Evolutionary conservation across 2,888 invertebrate genomes (phyloP).

Genomic region (Limnephilus rhombicus): DNA sequence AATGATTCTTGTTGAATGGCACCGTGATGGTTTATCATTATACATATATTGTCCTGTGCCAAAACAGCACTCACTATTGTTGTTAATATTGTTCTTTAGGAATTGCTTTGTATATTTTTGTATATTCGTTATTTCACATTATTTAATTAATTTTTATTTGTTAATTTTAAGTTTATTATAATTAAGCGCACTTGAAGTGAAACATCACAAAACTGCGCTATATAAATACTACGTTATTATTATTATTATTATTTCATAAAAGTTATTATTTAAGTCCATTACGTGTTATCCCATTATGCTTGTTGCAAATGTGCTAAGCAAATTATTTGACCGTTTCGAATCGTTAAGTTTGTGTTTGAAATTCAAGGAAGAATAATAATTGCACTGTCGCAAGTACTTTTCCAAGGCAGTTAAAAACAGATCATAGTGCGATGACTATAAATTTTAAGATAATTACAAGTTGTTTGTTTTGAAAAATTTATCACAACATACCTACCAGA

Average conservation of each 20-base stretch:
- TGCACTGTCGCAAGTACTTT: background rate
- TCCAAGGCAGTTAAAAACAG: background rate
- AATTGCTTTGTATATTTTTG: no score
- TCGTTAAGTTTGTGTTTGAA: background rate
- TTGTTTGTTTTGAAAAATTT: background rate
- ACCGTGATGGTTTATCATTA: no score
- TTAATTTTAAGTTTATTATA: no score
- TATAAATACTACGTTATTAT: no score
- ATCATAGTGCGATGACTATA: background rate
- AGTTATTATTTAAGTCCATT: background rate
- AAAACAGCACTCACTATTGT: no score
- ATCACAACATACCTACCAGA: background rate
- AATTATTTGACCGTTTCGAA: background rate
- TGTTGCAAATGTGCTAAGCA: background rate
- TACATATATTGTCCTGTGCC: no score
- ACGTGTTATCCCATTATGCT: background rate
- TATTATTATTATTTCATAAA: background rate
- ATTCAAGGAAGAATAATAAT: background rate
- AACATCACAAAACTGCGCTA: no score
- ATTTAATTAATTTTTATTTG: no score
- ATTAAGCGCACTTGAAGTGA: no score
- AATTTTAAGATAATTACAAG: background rate
- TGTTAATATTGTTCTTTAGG: no score
- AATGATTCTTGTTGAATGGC: no score
- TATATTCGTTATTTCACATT: no score